A percentile compares a stretch with the other conserved stretches of the same genome.
Conservation (phyloP, 2,888 invertebrate genomes). For the Cryptus armator region DNA sequence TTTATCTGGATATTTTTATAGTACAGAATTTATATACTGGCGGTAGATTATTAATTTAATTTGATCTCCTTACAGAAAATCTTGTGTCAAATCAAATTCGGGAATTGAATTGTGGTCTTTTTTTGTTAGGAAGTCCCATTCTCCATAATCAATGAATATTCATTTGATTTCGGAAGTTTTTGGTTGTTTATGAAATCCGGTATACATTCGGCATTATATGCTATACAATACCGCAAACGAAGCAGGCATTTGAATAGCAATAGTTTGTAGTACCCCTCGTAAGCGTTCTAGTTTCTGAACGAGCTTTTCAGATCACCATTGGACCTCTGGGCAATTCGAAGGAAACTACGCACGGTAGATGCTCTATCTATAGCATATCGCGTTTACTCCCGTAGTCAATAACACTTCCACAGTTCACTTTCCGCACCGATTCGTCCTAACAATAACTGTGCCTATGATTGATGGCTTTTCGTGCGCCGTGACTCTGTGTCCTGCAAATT, state of each 20-base stretch:
- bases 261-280: conserved; percentile 1
- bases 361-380: not conserved
- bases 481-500: conserved; percentile 28
- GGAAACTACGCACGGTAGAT: conserved; percentile 17
- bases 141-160: too few species aligned
- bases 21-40: not conserved
- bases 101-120: too few species aligned
- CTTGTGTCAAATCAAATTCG: too few species aligned
- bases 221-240: not conserved
- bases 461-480: conserved; percentile 29
- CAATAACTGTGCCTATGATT: conserved; percentile 28
- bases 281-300: conserved; percentile 9
- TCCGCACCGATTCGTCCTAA: conserved; percentile 24
- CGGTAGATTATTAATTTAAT: too few species aligned
- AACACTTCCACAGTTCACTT: conserved; percentile 26
- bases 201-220: not conserved
- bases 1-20: not conserved
- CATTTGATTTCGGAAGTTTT: too few species aligned
- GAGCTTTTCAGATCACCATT: not conserved
- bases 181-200: not conserved
- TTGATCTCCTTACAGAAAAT: not conserved
- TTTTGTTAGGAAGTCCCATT: too few species aligned
- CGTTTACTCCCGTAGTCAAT: not conserved
- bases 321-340: conserved; percentile 13
- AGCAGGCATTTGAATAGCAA: not conserved